Percentiles rank a stretch among this genome's conserved stretches.
phyloP scores from a whole-genome alignment of 2,888 invertebrate genomes.

The Anoplius nigerrimus region DNA sequence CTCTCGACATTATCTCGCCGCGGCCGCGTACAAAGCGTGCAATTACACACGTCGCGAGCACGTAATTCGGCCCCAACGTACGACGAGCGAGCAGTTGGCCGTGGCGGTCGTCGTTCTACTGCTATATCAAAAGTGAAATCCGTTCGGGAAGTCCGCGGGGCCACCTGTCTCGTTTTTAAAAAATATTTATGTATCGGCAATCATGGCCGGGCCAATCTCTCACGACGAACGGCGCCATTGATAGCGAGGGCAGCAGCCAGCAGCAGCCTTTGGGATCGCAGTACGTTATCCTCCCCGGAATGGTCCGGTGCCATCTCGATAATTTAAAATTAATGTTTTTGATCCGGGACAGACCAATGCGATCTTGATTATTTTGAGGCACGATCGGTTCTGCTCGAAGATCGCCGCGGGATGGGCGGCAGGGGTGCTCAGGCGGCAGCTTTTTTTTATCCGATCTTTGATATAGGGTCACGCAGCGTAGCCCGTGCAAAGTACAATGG shows the following conservation, averaged over 20 bases:
- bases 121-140: constrained; percentile 63
- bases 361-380: constrained; percentile 59
- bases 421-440: constrained; percentile 35
- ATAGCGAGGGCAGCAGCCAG: constrained; percentile 34
- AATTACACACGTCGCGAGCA: constrained; percentile 8
- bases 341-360: constrained; percentile 51
- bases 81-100: constrained; percentile 41
- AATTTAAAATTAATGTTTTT: constrained; percentile 60
- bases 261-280: constrained; percentile 47
- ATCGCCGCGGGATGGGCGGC: constrained; percentile 35
- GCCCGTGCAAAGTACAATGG: not conserved
- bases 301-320: constrained; percentile 54
- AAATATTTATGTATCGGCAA: constrained; percentile 45
- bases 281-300: constrained; percentile 42
- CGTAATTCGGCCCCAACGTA: constrained; percentile 20
- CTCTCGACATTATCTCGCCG: no score
- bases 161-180: constrained; percentile 25
- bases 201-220: constrained; percentile 47
- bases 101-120: no score
- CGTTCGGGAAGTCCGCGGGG: constrained; percentile 31
- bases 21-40: constrained; percentile 3
- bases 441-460: constrained; percentile 9
- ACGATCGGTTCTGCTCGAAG: constrained; percentile 41
- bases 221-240: constrained; percentile 49
- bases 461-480: constrained; percentile 2